Evolutionary conservation across 1,140 invertebrate genomes (phyloP), one percentile per base, ranked within the genome.

Genomic region (Caenorhabditis briggsae): DNA sequence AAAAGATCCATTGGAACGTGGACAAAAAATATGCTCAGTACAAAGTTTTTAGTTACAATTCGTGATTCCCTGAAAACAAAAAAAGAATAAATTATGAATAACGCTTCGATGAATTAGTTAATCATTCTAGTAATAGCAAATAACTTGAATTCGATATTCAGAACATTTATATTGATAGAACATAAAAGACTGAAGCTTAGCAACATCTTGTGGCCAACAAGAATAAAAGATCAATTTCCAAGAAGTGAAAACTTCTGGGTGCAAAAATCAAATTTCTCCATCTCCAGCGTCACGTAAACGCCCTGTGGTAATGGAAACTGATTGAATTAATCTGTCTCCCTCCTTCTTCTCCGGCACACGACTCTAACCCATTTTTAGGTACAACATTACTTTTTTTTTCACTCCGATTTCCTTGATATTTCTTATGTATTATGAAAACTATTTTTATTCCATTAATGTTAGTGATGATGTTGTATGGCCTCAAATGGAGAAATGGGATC

Each of bases 381-480:
- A 16, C 50, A 53, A 58, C 5, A 56, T n/a, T n/a, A n/a, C 56
- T n/a, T 58, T 58, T 58, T n/a, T 58, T n/a, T 58, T 58, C 1
- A 3, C 33, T 33, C 3, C 33, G 33, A 33, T 33, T 33, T 33
- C 33, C 33, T 33, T 33, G 33, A 33, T 33, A 33, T 33, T 33
- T 33, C 33, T 9, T 11, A 70, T 70, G 64, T 70, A 70, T 18
- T 70, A 46, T 70, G 33, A 70, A 6, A 70, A 70, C 64, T 70
- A 46, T 70, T 70, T 70, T 16, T 70, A 70, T 20, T 70, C 64
- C 3, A 5, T 70, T 1, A 48, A 70, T 25, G 41, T 70, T 46
- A 70, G 64, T 20, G 64, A 70, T 70, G 64, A 70, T 18, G 23
- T 46, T 16, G 41, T 25, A 8, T 70, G 43, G 64, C 59, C 59